A percentile compares a stretch with the other conserved stretches of the same genome.
These are phyloP conservation scores for Hedychridium roseum DNA, from an alignment of 2,888 invertebrate genomes.

Conservation along the genomic window DNA sequence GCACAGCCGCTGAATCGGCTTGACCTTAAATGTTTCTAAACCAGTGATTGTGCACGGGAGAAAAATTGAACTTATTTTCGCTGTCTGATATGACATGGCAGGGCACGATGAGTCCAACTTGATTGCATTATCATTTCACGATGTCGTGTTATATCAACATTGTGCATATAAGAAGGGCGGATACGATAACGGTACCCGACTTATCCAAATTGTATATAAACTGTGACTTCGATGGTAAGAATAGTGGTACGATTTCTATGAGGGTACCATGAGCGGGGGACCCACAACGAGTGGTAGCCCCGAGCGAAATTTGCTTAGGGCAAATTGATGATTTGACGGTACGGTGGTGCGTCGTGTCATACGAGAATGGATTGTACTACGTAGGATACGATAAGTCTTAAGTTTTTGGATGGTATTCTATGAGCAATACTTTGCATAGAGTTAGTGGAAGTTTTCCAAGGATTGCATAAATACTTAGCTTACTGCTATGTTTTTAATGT, in stretches of 20 bases:
- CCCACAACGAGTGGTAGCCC: no score
- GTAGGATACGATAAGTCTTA: slow-evolving; percentile 27
- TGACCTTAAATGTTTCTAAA: no score
- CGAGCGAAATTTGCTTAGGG: no score
- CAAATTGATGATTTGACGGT: no score
- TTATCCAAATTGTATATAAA: slow-evolving; percentile 18
- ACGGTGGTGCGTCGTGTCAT: no score
- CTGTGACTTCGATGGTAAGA: no score
- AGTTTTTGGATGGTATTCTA: slow-evolving; percentile 61
- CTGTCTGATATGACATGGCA: slow-evolving; percentile 37
- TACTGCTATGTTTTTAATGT: slow-evolving; percentile 50
- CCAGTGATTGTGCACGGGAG: no score
- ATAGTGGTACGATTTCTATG: no score
- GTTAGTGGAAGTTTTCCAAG: slow-evolving; percentile 86
- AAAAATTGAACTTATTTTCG: slow-evolving; percentile 15
- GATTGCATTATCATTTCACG: slow-evolving; percentile 25
- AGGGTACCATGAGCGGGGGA: no score
- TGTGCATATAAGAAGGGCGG: background rate
- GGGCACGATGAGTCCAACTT: slow-evolving; percentile 29
- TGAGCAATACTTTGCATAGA: slow-evolving; percentile 94
- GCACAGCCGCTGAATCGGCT: no score
- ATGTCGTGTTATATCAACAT: slow-evolving; percentile 22
- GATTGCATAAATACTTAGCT: slow-evolving; percentile 65
- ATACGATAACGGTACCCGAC: background rate
- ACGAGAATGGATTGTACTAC: no score